These are phyloP conservation scores for Dermochelys coriacea DNA, from an alignment of 2,797 vertebrate genomes.

Conservation along the genomic window DNA sequence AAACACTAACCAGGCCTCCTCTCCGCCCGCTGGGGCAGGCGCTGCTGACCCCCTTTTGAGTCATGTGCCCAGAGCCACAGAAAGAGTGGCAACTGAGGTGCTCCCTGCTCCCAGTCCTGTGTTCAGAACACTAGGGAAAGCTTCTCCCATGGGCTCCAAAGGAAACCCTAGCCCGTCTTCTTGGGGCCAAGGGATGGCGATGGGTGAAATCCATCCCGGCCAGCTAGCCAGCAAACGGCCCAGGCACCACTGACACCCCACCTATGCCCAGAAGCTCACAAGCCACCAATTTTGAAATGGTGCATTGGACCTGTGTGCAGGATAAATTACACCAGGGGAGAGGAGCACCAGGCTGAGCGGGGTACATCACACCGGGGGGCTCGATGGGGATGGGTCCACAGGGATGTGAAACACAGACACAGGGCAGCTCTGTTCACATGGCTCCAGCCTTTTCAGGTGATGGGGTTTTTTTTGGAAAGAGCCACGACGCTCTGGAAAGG, in stretches of 20 bases:
- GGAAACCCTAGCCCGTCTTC: background rate
- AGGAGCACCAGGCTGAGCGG: background rate
- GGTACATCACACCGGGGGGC: background rate
- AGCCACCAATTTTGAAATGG: background rate
- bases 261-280: background rate
- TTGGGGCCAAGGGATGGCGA: background rate
- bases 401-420: background rate
- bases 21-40: too few relatives aligned
- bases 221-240: background rate
- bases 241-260: background rate
- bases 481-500: conserved; percentile 22
- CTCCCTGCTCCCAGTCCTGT: background rate
- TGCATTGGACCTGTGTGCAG: background rate
- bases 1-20: background rate
- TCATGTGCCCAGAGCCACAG: too few relatives aligned
- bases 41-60: too few relatives aligned
- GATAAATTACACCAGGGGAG: background rate
- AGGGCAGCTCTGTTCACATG: background rate
- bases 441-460: background rate
- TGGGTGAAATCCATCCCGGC: background rate
- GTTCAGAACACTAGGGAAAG: background rate
- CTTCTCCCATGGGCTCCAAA: background rate
- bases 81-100: background rate
- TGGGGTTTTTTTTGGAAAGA: background rate
- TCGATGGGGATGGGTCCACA: background rate